phyloP scores from a whole-genome alignment of 2,888 invertebrate genomes.

The Pardosa pseudoannulata region DNA sequence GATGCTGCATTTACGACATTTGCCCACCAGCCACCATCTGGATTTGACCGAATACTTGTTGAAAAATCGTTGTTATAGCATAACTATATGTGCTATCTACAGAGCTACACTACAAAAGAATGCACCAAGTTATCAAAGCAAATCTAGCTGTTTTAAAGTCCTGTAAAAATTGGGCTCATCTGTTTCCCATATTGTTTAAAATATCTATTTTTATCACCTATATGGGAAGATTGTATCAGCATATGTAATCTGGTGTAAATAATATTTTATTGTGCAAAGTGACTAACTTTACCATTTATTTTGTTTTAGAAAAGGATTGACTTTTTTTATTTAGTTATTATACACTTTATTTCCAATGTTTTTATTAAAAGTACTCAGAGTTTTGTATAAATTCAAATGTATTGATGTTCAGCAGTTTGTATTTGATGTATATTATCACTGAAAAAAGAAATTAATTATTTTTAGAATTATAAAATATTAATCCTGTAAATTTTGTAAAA shows the following conservation, averaged over 20 bases:
- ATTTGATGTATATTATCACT: background rate
- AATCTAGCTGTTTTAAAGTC: constrained; percentile 4
- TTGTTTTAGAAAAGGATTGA: background rate
- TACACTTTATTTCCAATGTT: background rate
- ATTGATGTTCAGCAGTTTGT: background rate
- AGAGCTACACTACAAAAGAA: background rate
- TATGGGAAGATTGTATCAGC: background rate
- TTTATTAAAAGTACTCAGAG: background rate
- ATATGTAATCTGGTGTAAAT: background rate
- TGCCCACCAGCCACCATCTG: constrained; percentile 84
- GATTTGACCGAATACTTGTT: constrained; percentile 96
- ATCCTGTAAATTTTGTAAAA: constrained; percentile 7
- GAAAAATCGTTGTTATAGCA: constrained; percentile 94
- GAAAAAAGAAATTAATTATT: background rate
- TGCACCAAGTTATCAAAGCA: background rate
- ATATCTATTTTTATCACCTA: background rate
- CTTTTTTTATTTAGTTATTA: background rate
- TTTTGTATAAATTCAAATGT: background rate
- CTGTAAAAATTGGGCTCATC: background rate
- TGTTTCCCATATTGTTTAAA: background rate
- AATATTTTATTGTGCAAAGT: background rate
- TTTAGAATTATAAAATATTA: background rate
- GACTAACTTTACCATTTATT: background rate
- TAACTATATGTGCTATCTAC: background rate
- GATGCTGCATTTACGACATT: constrained; percentile 95